These are phyloP conservation scores for Yponomeuta evonymella DNA, from an alignment of 2,888 invertebrate species.

Conservation along the genomic window DNA sequence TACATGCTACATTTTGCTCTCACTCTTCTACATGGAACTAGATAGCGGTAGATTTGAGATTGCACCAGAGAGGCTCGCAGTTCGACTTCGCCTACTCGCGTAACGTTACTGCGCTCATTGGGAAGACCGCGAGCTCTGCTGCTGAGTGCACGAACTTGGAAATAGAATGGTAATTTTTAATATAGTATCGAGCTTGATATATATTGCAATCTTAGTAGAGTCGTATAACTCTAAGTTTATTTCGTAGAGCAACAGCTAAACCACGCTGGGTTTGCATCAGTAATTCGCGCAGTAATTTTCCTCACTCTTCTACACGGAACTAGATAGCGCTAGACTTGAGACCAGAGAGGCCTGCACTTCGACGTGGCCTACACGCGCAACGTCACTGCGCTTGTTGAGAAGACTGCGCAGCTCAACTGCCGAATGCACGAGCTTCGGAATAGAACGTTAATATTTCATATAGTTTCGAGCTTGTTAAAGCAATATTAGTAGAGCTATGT, in stretches of 20 bases:
- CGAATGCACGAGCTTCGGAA: constrained; percentile 23
- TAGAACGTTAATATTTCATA: constrained; percentile 25
- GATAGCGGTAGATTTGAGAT: constrained; percentile 32
- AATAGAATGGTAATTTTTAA: constrained; percentile 80
- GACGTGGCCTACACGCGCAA: constrained; percentile 83
- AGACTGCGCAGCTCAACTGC: constrained; percentile 85
- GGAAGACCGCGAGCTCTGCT: constrained; percentile 85
- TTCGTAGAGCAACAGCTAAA: too few relatives aligned
- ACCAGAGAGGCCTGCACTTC: constrained; percentile 81
- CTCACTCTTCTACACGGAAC: constrained; percentile 22
- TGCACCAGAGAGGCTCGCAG: constrained; percentile 79
- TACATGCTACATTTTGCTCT: neutral
- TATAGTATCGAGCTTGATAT: too few relatives aligned
- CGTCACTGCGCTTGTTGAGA: constrained; percentile 86
- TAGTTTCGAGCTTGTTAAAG: neutral
- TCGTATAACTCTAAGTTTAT: too few relatives aligned
- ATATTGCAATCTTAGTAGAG: too few relatives aligned
- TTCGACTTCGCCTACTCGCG: constrained; percentile 83
- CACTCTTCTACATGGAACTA: too few relatives aligned
- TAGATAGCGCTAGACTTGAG: constrained; percentile 65
- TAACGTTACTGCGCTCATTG: constrained; percentile 86
- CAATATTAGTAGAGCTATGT: neutral
- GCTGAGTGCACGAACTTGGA: constrained; percentile 84
- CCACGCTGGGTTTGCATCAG: too few relatives aligned
- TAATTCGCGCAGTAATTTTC: too few relatives aligned